phyloP scores from a whole-genome alignment of 2,113 vertebrate genomes.

The Ochotona princeps region DNA sequence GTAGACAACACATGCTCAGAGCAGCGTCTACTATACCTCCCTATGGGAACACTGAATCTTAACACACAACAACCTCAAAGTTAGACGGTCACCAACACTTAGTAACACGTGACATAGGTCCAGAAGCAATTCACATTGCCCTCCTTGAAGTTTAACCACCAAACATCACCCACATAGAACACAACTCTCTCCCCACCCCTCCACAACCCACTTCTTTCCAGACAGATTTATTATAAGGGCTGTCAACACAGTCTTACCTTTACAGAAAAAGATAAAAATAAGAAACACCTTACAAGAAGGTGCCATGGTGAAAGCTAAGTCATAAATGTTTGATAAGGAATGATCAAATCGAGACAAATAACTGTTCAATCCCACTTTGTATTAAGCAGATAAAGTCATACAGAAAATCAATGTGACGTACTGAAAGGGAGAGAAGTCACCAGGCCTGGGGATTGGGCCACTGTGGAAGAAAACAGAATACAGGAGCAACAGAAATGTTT shows the following conservation, averaged over 20 bases:
- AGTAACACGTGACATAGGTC: constrained; percentile 41
- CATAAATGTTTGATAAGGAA: constrained; percentile 92
- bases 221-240: constrained; percentile 84
- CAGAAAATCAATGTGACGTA: constrained; percentile 95
- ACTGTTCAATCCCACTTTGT: constrained; percentile 90
- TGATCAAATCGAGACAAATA: constrained; percentile 88
- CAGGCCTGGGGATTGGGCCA: constrained; percentile 83
- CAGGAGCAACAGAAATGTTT: constrained; percentile 60
- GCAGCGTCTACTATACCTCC: not conserved
- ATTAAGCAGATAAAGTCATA: constrained; percentile 95
- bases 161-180: not conserved
- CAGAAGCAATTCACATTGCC: constrained; percentile 38
- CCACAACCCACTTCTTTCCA: constrained; percentile 74
- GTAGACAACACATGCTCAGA: not conserved
- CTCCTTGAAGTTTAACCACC: not conserved
- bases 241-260: constrained; percentile 82
- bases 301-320: constrained; percentile 84
- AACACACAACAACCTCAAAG: not conserved
- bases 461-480: constrained; percentile 82
- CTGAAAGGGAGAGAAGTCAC: constrained; percentile 86
- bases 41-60: not conserved
- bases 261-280: constrained; percentile 86
- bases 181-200: not conserved
- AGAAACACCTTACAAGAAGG: constrained; percentile 89
- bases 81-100: constrained; percentile 49